These are phyloP conservation scores for Odontomyia ornata DNA, from an alignment of 2,888 invertebrate genomes.

Conservation along the genomic window DNA sequence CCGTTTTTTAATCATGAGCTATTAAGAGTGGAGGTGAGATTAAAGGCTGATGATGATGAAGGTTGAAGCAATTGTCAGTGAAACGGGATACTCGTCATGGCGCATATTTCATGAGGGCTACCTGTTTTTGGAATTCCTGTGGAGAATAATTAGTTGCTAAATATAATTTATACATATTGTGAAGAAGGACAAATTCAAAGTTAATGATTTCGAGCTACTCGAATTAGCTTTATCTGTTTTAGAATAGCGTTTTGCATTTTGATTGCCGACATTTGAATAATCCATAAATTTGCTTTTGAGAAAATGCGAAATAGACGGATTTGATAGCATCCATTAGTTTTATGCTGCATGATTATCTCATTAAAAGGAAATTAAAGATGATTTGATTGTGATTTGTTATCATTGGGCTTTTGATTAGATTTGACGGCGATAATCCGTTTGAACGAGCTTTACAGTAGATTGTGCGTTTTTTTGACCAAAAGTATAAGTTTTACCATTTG, in stretches of 20 bases:
- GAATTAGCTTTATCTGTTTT: conserved; percentile 12
- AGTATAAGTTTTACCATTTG: no score
- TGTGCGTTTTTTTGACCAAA: no score
- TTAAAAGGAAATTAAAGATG: no score
- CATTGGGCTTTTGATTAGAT: no score
- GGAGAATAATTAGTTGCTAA: conserved; percentile 30
- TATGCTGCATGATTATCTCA: no score
- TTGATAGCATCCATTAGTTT: no score
- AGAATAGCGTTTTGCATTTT: background rate
- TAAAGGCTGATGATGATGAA: background rate
- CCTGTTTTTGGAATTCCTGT: conserved; percentile 23
- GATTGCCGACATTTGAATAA: conserved; percentile 1
- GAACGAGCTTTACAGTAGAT: no score
- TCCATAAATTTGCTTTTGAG: no score
- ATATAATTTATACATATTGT: conserved; percentile 30
- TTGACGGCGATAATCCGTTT: no score
- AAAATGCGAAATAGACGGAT: no score
- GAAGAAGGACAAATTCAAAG: conserved; percentile 21
- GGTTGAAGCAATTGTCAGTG: background rate
- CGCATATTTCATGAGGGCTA: conserved; percentile 9
- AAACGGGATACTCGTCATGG: conserved; percentile 14
- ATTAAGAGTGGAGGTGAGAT: conserved; percentile 23
- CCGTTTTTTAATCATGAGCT: conserved; percentile 35
- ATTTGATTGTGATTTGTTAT: no score
- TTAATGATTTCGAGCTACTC: conserved; percentile 38